Conservation (phyloP, 2,797 vertebrate species). For the Alauda arvensis region DNA sequence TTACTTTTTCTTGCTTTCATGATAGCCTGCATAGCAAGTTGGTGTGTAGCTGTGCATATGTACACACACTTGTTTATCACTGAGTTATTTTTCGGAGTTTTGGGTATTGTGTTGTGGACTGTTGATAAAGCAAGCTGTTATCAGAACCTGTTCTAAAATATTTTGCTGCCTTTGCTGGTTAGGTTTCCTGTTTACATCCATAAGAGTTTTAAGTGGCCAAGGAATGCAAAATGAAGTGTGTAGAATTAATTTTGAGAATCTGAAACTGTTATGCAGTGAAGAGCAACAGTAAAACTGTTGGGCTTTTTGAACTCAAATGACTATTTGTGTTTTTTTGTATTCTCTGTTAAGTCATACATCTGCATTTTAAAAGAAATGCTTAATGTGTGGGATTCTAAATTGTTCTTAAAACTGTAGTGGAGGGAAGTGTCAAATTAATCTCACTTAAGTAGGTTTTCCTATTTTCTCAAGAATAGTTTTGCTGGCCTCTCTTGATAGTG, state of each 20-base stretch:
- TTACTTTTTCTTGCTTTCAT: not conserved
- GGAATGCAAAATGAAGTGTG: not conserved
- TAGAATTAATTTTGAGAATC: not conserved
- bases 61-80: not conserved
- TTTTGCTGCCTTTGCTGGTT: not conserved
- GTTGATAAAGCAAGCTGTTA: not conserved
- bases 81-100: not conserved
- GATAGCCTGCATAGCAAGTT: not conserved
- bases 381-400: not conserved
- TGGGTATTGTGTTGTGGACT: not conserved
- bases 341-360: not conserved
- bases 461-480: slow-evolving; percentile 15
- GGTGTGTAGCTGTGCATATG: not conserved
- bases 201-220: not conserved
- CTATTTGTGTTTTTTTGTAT: not conserved
- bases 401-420: not conserved
- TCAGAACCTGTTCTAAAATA: not conserved
- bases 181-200: not conserved
- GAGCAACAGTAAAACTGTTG: not conserved
- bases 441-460: slow-evolving; percentile 27
- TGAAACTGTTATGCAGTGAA: not conserved
- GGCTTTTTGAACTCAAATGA: not conserved
- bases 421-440: slow-evolving; percentile 15
- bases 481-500: slow-evolving; percentile 36
- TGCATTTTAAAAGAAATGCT: not conserved